Evolutionary conservation across 1,140 invertebrate genomes (phyloP).

Genomic region (Araneus ventricosus): DNA sequence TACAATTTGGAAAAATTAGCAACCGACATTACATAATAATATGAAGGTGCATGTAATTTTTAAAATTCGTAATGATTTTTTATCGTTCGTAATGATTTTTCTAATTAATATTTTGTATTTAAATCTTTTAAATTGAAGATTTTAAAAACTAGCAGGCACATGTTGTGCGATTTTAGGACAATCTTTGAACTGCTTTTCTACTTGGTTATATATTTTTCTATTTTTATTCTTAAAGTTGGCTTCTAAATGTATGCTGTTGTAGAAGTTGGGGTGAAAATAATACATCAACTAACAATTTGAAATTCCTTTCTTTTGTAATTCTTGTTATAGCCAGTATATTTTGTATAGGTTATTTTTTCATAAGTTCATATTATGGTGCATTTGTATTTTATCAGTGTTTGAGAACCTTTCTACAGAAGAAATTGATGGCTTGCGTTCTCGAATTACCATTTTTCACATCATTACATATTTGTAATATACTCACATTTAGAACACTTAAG

Average conservation of each 20-base stretch:
- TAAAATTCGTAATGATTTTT: background rate
- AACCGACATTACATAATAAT: background rate
- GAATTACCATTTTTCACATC: background rate
- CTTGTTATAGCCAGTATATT: slow-evolving; percentile 17
- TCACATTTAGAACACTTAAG: background rate
- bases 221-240: background rate
- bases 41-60: slow-evolving; percentile 3
- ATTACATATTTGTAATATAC: slow-evolving; percentile 18
- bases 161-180: no score
- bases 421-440: background rate
- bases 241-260: background rate
- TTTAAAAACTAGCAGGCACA: no score
- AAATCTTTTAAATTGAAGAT: no score
- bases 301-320: background rate
- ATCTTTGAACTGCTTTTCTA: background rate
- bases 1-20: background rate
- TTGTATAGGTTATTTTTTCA: slow-evolving; percentile 18
- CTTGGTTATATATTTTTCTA: background rate
- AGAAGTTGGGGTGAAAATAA: background rate
- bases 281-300: background rate
- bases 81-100: background rate
- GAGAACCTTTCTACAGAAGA: background rate
- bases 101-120: no score
- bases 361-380: background rate
- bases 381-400: background rate